phyloP scores from a whole-genome alignment of 2,113 vertebrate species.

The Rhagologus leucostigma region DNA sequence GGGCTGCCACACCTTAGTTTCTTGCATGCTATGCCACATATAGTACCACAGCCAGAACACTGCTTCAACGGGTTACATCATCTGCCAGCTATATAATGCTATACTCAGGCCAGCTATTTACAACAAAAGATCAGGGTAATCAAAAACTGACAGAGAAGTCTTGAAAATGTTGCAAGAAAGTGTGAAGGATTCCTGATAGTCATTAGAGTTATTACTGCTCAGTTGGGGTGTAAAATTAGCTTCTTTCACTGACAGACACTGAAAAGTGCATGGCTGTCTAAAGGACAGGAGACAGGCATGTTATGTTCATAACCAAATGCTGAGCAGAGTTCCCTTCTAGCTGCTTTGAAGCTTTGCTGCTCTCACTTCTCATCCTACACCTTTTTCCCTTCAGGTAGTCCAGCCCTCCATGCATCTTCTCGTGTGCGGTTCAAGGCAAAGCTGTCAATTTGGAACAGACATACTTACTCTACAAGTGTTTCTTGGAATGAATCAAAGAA shows the following conservation, averaged over 20 bases:
- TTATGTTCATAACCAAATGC: not conserved
- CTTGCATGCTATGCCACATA: not conserved
- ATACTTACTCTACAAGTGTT: not conserved
- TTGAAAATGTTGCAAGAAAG: not conserved
- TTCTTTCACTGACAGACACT: not conserved
- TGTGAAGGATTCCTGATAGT: not conserved
- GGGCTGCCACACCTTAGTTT: not conserved
- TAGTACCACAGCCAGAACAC: not conserved
- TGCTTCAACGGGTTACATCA: not conserved
- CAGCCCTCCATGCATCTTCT: not conserved
- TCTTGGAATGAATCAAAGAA: slow-evolving; percentile 11
- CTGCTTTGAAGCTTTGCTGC: not conserved
- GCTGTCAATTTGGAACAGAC: not conserved
- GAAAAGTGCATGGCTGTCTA: not conserved
- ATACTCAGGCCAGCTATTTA: not conserved
- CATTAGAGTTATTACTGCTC: not conserved
- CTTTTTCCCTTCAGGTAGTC: not conserved
- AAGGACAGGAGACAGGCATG: not conserved
- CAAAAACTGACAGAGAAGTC: not conserved
- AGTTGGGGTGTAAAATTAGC: not conserved
- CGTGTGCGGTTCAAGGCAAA: not conserved
- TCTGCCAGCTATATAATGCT: not conserved
- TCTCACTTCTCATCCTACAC: not conserved
- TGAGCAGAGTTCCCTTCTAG: not conserved
- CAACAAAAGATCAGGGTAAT: not conserved